Evolutionary conservation across 2,797 vertebrate genomes (phyloP), one percentile per base, ranked within the genome.

Genomic region (Tarsius wallacei): DNA sequence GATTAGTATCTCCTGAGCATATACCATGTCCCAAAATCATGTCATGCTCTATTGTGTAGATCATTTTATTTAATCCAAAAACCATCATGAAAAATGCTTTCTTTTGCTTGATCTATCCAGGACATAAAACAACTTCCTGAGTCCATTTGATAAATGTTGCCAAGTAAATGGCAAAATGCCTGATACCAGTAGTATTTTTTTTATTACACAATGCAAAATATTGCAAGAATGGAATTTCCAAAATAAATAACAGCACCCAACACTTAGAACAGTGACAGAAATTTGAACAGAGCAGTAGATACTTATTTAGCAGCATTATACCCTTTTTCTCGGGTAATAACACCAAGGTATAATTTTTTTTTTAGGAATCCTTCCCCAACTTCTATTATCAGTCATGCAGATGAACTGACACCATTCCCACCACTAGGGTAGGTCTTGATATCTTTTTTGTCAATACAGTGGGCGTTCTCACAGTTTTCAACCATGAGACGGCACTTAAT

Each of bases 401-500:
- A 61, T 24, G 14, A 9, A 87, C 49, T 84, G 51, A 80, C 15
- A 55, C 66, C 21, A 83, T 26, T 7, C 16, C 31, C n/a, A 77
- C 1, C 5, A 77, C 2, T 8, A 71, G 19, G 19, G 2, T 36
- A 61, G n/a, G 31, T 59, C 55, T 17, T 85, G 7, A 53, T 28
- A 81, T 21, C 7, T 95, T 81, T 42, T 63, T 31, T 63, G 26
- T 78, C 33, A n/a, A 57, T 19, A 68, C 12, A 83, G 0, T 28
- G 17, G 31, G 73, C 36, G 84, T 42, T 90, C 19, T 93, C 71
- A 87, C 1, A 55, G 53, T 73, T 95, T 93, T 95, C 42, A 68
- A 33, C 28, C 51, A 55, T 70, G 53, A 0, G 7, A 26, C n/a
- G 7, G 9, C 70, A 91, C 26, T 91, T 87, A 91, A 85, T 51